These are phyloP conservation scores for Arrhamphus sclerolepis DNA, from an alignment of 2,797 vertebrate genomes.

Conservation along the genomic window DNA sequence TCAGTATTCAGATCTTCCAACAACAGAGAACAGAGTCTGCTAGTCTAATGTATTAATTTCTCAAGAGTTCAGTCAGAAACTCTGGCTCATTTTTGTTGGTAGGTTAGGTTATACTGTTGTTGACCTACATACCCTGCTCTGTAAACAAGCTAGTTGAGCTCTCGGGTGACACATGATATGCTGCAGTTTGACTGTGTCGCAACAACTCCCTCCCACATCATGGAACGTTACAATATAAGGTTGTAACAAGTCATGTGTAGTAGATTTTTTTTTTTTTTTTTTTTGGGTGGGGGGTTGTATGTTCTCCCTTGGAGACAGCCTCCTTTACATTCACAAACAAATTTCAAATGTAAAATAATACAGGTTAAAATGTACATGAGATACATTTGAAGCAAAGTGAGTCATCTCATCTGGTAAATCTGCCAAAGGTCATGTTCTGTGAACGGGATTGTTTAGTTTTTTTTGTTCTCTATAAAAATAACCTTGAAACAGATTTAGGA, in stretches of 20 bases:
- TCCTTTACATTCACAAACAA: background rate
- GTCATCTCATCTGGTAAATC: conserved; percentile 12
- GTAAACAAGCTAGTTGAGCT: conserved; percentile 66
- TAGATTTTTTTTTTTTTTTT: too few species aligned
- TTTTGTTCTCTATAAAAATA: conserved; percentile 20
- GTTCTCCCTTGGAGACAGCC: background rate
- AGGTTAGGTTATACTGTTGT: conserved; percentile 29
- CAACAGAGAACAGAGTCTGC: background rate
- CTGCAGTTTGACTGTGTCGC: conserved; percentile 49
- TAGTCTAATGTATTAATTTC: background rate
- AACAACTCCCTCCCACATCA: conserved; percentile 40
- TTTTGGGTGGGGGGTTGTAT: background rate
- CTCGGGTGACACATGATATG: conserved; percentile 65
- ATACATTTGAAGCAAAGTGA: conserved; percentile 1
- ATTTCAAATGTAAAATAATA: background rate
- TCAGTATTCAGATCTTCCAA: background rate
- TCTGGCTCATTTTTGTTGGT: background rate
- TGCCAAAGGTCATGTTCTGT: conserved; percentile 48
- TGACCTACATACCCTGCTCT: conserved; percentile 65
- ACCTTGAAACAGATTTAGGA: conserved; percentile 32
- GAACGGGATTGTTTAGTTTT: conserved; percentile 15
- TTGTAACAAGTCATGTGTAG: conserved; percentile 1
- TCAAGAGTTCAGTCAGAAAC: conserved; percentile 12
- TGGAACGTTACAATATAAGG: conserved; percentile 20
- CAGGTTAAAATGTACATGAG: too few species aligned